Evolutionary conservation across 2,797 vertebrate genomes (phyloP).

Genomic region (Pristis pectinata): DNA sequence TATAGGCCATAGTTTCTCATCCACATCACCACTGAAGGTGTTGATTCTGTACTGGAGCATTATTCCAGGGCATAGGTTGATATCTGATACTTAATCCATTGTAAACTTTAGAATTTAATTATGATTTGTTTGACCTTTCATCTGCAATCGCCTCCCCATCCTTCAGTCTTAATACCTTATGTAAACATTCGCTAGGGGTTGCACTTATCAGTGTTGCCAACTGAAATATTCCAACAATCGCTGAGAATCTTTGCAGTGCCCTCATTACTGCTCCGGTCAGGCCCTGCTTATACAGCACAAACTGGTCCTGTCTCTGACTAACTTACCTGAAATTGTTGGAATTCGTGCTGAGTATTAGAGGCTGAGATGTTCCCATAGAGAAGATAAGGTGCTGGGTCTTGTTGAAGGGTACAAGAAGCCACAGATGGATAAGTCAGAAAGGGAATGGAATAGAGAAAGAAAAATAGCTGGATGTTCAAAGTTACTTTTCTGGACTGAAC

Average conservation of each 20-base stretch:
- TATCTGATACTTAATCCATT: not conserved
- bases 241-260: not conserved
- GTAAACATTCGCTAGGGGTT: not conserved
- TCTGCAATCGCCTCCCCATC: not conserved
- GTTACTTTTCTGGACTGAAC: too few species aligned
- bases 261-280: not conserved
- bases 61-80: not conserved
- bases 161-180: not conserved
- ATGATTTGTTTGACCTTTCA: not conserved
- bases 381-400: too few species aligned
- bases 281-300: not conserved
- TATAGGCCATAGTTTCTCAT: not conserved
- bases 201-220: not conserved
- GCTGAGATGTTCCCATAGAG: too few species aligned
- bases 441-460: too few species aligned
- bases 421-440: too few species aligned
- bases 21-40: not conserved
- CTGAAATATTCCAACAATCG: not conserved
- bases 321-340: too few species aligned
- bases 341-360: too few species aligned
- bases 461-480: too few species aligned
- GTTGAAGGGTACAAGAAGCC: too few species aligned
- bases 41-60: not conserved
- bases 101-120: not conserved
- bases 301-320: not conserved